Evolutionary conservation across 2,888 invertebrate genomes (phyloP).

Genomic region (Prosopocoilus inquinatus): DNA sequence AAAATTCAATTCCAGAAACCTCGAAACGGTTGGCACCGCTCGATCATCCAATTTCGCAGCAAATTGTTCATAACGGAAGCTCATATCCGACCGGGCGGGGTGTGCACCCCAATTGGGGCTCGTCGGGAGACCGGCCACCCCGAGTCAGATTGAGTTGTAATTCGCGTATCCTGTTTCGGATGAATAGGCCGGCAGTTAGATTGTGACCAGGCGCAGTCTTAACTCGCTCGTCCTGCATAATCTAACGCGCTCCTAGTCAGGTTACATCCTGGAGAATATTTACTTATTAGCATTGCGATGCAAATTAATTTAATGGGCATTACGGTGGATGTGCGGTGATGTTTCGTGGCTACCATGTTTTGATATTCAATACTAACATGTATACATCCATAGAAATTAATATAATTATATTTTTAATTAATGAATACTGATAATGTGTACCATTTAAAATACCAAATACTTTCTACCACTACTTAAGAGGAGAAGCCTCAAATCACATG

Average conservation of each 20-base stretch:
- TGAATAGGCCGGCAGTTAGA: conserved; percentile 32
- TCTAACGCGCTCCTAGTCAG: conserved; percentile 15
- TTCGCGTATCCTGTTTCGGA: conserved; percentile 36
- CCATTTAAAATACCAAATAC: too few species aligned
- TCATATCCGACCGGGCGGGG: conserved; percentile 69
- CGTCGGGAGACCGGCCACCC: conserved; percentile 2
- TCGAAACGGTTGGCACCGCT: conserved; percentile 39
- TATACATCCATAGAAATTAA: too few species aligned
- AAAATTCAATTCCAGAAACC: conserved; percentile 40
- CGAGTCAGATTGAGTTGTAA: conserved; percentile 36
- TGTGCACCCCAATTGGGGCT: conserved; percentile 24
- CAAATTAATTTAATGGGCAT: conserved; percentile 31
- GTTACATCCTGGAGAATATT: conserved; percentile 22
- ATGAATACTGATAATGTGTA: too few species aligned
- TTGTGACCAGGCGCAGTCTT: conserved; percentile 22
- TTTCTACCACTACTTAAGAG: too few species aligned
- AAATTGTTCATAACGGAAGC: conserved; percentile 86
- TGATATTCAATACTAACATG: too few species aligned
- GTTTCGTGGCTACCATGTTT: background rate
- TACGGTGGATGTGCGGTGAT: conserved; percentile 6
- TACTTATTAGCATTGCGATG: conserved; percentile 27
- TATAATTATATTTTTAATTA: too few species aligned
- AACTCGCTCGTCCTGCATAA: conserved; percentile 7
- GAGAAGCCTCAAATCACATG: too few species aligned
- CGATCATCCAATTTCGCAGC: conserved; percentile 49